Conservation (phyloP, 2,797 vertebrate species). For the Myripristis jacobus region DNA sequence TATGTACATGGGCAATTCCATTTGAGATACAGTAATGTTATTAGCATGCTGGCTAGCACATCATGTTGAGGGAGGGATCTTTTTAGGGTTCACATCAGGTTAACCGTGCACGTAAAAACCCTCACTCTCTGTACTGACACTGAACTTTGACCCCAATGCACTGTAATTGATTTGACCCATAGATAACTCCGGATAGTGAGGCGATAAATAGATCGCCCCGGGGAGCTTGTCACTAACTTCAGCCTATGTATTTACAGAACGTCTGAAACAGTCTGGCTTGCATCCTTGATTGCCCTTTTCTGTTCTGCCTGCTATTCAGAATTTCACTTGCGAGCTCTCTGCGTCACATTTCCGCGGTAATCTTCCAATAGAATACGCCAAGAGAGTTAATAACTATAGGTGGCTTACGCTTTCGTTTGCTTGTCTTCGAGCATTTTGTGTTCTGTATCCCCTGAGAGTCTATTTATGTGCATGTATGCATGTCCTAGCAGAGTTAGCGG, state of each 20-base stretch:
- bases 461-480: neutral
- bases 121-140: neutral
- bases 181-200: conserved; percentile 20
- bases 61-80: neutral
- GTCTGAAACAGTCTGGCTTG: conserved; percentile 50
- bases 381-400: conserved; percentile 9
- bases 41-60: neutral
- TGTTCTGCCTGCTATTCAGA: conserved; percentile 45
- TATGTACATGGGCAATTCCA: neutral
- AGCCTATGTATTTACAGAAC: conserved; percentile 46
- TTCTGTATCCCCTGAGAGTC: neutral
- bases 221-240: conserved; percentile 24
- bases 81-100: neutral
- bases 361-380: neutral
- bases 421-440: neutral
- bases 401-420: neutral
- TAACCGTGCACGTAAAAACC: conserved; percentile 9
- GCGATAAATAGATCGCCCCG: conserved; percentile 19
- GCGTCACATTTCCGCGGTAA: conserved; percentile 42
- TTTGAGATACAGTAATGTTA: neutral
- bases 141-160: conserved; percentile 9
- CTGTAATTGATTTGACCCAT: conserved; percentile 15
- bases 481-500: neutral
- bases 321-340: conserved; percentile 43
- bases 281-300: conserved; percentile 56